Conservation (phyloP, 37 sponge, comb jelly and placozoan species). For the Aplysina aerophoba region DNA sequence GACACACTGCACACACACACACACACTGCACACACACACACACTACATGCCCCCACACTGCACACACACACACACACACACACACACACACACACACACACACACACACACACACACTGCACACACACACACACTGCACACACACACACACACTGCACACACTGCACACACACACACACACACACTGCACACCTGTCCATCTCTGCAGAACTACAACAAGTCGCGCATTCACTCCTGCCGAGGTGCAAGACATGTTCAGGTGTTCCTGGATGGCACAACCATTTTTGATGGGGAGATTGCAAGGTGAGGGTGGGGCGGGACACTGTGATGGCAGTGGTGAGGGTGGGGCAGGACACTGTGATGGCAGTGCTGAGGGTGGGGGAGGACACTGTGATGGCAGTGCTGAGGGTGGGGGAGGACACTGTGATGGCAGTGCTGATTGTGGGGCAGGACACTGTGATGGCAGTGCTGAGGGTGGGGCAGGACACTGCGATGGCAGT, state of each 20-base stretch:
- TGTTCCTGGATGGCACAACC: conserved; percentile 74
- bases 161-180: too few species aligned
- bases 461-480: conserved; percentile 30
- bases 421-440: not conserved
- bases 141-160: too few species aligned
- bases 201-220: conserved; percentile 95
- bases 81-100: too few species aligned
- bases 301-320: conserved; percentile 46
- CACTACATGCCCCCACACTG: not conserved
- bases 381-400: not conserved
- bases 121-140: too few species aligned
- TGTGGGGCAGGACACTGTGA: too few species aligned
- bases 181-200: not conserved
- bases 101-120: too few species aligned
- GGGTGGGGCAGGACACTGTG: conserved; percentile 16
- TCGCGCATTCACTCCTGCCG: conserved; percentile 95
- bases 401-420: not conserved
- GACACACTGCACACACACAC: too few species aligned
- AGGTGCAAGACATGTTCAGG: conserved; percentile 81
- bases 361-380: not conserved
- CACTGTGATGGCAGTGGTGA: not conserved
- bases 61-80: too few species aligned
- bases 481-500: too few species aligned
- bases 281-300: conserved; percentile 96
- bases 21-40: too few species aligned